Base-by-base conservation (phyloP, 2,888 invertebrate species). In the Candidula unifasciata region DNA sequence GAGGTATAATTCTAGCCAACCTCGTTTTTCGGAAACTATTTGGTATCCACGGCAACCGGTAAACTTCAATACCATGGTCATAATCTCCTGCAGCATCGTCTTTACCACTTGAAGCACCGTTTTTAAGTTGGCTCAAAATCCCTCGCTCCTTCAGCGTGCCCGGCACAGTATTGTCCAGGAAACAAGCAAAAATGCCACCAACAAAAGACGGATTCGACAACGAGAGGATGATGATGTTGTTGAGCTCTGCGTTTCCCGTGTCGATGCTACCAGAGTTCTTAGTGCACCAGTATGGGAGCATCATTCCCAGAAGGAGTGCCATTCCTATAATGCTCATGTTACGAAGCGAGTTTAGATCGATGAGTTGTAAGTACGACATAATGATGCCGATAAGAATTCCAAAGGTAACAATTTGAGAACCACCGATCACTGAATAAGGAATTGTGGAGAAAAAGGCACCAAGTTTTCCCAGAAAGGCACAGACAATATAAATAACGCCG, bases 271-370 rank as follows among this genome's bases (percentile, higher is more conserved):
- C 83, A 1, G 89, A 88, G 68, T 87, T 88, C 16, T 83, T 85
- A 57, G 86, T 85, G 27, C 90, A 78, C 89, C 89, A 90, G n/a
- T 87, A 74, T 0, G 92, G 91, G 8, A 94, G 87, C 86, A 92
- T 95, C 94, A 97, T 93, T 2, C 97, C 97, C 90, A 97, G 96
- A 94, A 97, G 97, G 86, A 97, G 95, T 2, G 97, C 96, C 91
- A 97, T 96, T 27, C 97, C 97, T 90, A 97, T 96, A 44, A 91
- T 89, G 64, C 89, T 97, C 80, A 97, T 94, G 94, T 97, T 97
- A 78, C 97, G 95, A 0, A 97, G 95, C 57, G 96, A 96, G 52
- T 87, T 84, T 86, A 97, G 94, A 91, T 97, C 95, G 66, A 97
- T 96, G 71, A 87, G 88, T 66, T 89, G 87, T 37, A 91, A 85